Conservation (phyloP, 2,113 vertebrate species). For the Leptobrachium leishanense region DNA sequence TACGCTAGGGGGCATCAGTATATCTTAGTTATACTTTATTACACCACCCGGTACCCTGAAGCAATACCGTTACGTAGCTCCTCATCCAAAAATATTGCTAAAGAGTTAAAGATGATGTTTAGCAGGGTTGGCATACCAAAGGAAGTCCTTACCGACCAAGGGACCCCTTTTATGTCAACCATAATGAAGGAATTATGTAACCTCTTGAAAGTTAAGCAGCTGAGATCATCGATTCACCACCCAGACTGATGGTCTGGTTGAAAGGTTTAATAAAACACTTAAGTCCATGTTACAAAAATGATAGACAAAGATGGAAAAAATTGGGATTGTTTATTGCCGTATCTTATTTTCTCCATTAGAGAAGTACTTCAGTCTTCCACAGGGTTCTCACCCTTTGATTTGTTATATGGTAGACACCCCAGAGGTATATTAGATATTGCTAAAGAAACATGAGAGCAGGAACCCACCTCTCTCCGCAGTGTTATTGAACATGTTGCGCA, state of each 20-base stretch:
- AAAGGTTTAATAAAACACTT: constrained; percentile 7
- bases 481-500: neutral
- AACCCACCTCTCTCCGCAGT: neutral
- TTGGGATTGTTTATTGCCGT: neutral
- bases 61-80: no score
- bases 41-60: neutral
- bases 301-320: neutral
- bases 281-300: neutral
- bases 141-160: neutral
- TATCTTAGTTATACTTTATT: neutral
- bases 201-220: neutral
- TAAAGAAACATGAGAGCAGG: constrained; percentile 1
- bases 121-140: neutral
- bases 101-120: no score
- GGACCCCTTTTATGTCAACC: neutral
- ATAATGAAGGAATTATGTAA: neutral
- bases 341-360: neutral
- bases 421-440: neutral
- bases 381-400: neutral
- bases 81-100: no score
- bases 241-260: neutral
- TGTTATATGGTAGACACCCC: neutral
- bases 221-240: neutral
- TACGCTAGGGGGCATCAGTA: neutral
- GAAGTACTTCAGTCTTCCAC: neutral